phyloP scores from a whole-genome alignment of 2,113 vertebrate species.

The Excalfactoria chinensis region DNA sequence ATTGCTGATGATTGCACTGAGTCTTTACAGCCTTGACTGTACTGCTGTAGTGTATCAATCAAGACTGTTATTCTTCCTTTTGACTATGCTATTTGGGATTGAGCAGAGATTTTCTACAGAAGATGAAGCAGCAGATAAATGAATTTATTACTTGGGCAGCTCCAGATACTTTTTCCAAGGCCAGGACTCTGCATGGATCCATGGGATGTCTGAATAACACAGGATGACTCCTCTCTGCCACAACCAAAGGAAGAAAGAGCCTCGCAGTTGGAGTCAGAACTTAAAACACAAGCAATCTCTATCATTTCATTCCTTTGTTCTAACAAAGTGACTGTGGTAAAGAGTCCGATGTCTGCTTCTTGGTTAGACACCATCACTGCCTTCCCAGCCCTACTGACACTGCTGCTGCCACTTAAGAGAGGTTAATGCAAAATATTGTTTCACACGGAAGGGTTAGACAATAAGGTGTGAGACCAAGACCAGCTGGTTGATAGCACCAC shows the following conservation, averaged over 20 bases:
- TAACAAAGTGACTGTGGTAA: fast-evolving
- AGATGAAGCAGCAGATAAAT: neutral
- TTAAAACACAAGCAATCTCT: neutral
- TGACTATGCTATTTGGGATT: fast-evolving
- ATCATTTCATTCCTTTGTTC: neutral
- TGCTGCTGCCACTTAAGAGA: neutral
- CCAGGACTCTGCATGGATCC: neutral
- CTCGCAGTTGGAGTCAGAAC: fast-evolving
- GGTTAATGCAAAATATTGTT: fast-evolving
- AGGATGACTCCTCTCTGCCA: neutral
- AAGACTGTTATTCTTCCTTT: neutral
- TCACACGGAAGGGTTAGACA: neutral
- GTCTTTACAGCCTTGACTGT: neutral
- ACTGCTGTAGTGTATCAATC: neutral
- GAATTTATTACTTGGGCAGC: neutral
- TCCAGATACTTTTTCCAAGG: neutral
- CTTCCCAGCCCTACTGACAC: neutral
- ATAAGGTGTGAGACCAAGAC: neutral
- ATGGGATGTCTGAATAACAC: neutral
- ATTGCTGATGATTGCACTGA: neutral
- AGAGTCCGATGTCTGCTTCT: fast-evolving
- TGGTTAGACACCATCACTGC: fast-evolving
- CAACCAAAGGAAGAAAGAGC: neutral
- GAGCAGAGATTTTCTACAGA: neutral
- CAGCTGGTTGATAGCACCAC: neutral